Evolutionary conservation across 2,888 invertebrate genomes (phyloP), one percentile per base, ranked within the genome.

Genomic region (Aspidiotus rigidus): DNA sequence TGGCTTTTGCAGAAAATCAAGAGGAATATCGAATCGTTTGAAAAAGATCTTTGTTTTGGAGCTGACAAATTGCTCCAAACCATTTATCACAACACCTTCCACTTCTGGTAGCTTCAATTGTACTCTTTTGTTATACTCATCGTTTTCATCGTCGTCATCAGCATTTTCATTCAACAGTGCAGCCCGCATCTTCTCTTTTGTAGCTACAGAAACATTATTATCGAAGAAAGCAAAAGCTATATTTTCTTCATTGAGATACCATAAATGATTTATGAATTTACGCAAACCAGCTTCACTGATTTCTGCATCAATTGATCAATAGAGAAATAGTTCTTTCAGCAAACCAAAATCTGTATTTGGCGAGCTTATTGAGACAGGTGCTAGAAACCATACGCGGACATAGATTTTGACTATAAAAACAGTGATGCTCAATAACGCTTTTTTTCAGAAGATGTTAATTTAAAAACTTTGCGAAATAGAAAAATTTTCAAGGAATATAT

Each of bases 201-300:
- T 59, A 28, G 55, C 57, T 16, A 9, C 15, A 7, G 55, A 54
- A 7, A 70, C 49, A 39, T 17, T n/a, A 16, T 72, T 70, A 69
- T 73, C 72, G 64, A 73, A 74, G 69, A 74, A 73, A 39, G 73
- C 71, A 60, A 73, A 64, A 7, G 71, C 71, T 49, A 70, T 72
- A 49, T 59, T 70, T 55, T 72, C 73, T n/a, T n/a, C n/a, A n/a
- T n/a, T n/a, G n/a, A n/a, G n/a, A n/a, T n/a, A n/a, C 72, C 73
- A 74, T 44, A 74, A 66, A 70, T 74, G 73, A 11, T 71, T 69
- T 17, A 69, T 53, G 44, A 72, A 69, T 44, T 73, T 73, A 61
- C 42, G 62, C 62, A 71, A 44, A 28, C 61, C 69, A 16, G 17
- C 39, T 57, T 62, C 41, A n/a, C 69, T 40, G 17, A 72, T 71